Percentiles rank a stretch among this genome's conserved stretches.
Evolutionary conservation across 1,140 invertebrate species (phyloP).

Genomic region (Campoletis sonorensis): DNA sequence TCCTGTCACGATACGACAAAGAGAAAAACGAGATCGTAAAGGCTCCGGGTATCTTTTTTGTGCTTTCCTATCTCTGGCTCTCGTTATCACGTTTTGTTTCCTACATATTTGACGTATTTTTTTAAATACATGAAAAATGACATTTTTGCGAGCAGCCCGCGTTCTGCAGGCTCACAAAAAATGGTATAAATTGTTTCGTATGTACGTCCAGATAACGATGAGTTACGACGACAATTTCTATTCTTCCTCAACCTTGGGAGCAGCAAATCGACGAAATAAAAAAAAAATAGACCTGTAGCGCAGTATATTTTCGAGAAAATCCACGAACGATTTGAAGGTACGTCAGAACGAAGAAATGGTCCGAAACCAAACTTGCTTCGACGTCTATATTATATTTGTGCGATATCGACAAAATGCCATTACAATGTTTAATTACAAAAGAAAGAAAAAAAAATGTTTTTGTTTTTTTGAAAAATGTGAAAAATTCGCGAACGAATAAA

Average conservation of each 20-base stretch:
- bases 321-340: no score
- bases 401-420: constrained; percentile 68
- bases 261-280: no score
- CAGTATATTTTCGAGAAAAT: no score
- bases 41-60: constrained; percentile 7
- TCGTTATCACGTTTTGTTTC: constrained; percentile 26
- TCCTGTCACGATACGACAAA: constrained; percentile 27
- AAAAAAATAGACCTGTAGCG: no score
- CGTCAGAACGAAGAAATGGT: neutral
- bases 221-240: no score
- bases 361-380: neutral
- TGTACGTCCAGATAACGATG: neutral
- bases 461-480: constrained; percentile 48
- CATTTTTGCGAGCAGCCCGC: neutral
- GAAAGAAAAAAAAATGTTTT: constrained; percentile 69
- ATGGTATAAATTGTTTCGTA: neutral
- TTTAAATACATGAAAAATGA: neutral
- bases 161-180: neutral
- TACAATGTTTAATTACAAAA: constrained; percentile 66
- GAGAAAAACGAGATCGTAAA: constrained; percentile 18
- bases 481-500: no score
- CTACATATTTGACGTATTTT: constrained; percentile 3
- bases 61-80: constrained; percentile 23
- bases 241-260: no score
- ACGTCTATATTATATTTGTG: constrained; percentile 66